phyloP scores from a whole-genome alignment of 1,140 invertebrate species.

The Cepaea nemoralis region DNA sequence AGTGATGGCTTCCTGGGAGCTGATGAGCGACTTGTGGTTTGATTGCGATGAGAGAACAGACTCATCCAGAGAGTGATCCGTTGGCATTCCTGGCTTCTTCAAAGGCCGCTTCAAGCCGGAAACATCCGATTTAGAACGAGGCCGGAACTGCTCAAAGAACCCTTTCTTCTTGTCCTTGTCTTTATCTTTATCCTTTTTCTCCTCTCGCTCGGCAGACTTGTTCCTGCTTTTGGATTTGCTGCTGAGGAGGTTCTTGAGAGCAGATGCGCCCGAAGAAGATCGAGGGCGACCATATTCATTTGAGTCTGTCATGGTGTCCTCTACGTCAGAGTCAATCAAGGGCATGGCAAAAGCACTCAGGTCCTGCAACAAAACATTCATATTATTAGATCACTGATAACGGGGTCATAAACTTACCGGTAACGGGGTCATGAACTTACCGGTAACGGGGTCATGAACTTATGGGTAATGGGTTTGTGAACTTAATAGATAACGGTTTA shows the following conservation, averaged over 20 bases:
- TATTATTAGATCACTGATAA: too few relatives aligned
- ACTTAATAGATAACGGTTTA: too few relatives aligned
- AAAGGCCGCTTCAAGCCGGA: conserved; percentile 67
- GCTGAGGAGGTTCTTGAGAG: conserved; percentile 58
- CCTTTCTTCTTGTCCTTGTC: conserved; percentile 70
- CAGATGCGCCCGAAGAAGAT: conserved; percentile 62
- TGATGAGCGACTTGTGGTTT: conserved; percentile 5
- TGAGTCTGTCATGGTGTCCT: conserved; percentile 44
- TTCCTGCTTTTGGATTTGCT: conserved; percentile 69
- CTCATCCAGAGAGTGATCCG: conserved; percentile 66
- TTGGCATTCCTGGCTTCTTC: conserved; percentile 49
- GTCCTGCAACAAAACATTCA: conserved; percentile 65
- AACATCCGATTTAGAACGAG: conserved; percentile 83
- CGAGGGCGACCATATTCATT: conserved; percentile 51
- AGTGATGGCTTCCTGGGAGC: conserved; percentile 30
- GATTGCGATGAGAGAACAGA: conserved; percentile 30
- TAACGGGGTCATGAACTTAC: too few relatives aligned
- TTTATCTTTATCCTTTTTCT: conserved; percentile 63
- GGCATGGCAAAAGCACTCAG: conserved; percentile 71
- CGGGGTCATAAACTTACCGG: too few relatives aligned
- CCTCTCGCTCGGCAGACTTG: conserved; percentile 74
- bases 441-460: too few relatives aligned
- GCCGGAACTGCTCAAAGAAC: conserved; percentile 88
- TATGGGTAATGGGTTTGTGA: too few relatives aligned
- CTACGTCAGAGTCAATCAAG: conserved; percentile 62